Percentiles rank a stretch among this genome's conserved stretches.
phyloP scores from a whole-genome alignment of 1,140 invertebrate genomes.

The Colletes latitarsis region DNA sequence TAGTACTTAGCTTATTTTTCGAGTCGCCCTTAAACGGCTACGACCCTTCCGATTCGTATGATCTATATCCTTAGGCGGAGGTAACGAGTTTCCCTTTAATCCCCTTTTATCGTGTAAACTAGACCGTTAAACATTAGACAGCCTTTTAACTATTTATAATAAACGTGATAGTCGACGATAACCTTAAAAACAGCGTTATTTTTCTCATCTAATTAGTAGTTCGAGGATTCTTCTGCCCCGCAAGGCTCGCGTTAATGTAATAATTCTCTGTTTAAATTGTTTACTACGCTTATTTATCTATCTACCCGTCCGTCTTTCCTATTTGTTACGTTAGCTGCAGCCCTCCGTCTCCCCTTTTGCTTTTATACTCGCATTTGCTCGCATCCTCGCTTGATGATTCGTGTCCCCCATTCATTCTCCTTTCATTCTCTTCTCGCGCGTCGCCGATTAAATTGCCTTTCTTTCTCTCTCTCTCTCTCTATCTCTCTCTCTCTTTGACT shows the following conservation, averaged over 20 bases:
- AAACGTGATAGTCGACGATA: conserved; percentile 58
- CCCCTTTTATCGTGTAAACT: conserved; percentile 60
- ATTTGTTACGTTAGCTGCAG: conserved; percentile 35
- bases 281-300: conserved; percentile 60
- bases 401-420: conserved; percentile 5
- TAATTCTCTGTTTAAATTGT: conserved; percentile 57
- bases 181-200: conserved; percentile 47
- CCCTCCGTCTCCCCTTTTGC: not conserved
- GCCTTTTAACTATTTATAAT: conserved; percentile 65
- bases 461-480: not conserved
- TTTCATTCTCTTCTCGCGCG: not conserved
- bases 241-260: conserved; percentile 34
- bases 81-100: conserved; percentile 58
- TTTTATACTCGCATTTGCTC: not conserved
- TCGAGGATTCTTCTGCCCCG: conserved; percentile 24
- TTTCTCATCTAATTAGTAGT: conserved; percentile 47
- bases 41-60: conserved; percentile 31
- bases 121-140: conserved; percentile 65
- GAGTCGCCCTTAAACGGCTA: conserved; percentile 53
- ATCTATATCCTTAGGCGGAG: conserved; percentile 65
- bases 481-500: not conserved
- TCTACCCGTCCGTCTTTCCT: conserved; percentile 47
- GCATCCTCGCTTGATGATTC: not conserved
- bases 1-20: conserved; percentile 35
- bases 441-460: conserved; percentile 17